A percentile compares a stretch with the other conserved stretches of the same genome.
Conservation (phyloP, 2,113 vertebrate species). For the Megaceryle torquata region DNA sequence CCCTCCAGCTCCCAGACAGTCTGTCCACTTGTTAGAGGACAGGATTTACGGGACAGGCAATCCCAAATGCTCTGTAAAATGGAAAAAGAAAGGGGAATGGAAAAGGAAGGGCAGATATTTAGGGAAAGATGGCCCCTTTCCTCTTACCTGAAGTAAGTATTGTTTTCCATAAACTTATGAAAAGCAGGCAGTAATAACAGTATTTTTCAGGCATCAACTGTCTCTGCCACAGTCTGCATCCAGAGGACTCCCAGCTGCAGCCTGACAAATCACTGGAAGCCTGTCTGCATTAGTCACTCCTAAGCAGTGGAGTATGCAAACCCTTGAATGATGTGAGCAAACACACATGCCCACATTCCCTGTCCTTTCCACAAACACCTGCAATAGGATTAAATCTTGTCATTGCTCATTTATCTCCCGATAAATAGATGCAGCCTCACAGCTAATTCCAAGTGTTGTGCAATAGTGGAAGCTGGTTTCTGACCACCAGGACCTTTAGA, state of each 20-base stretch:
- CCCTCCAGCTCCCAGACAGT: not conserved
- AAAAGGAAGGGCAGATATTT: not conserved
- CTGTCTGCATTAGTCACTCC: not conserved
- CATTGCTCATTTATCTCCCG: not conserved
- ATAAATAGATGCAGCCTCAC: not conserved
- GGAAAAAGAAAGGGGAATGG: not conserved
- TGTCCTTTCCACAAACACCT: rapidly evolving
- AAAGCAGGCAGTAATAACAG: not conserved
- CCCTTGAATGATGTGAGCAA: not conserved
- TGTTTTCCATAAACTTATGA: not conserved
- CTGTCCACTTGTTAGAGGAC: not conserved
- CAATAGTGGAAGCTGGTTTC: not conserved
- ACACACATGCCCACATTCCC: not conserved
- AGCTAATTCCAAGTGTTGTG: not conserved
- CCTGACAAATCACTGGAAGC: not conserved
- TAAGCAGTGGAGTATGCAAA: not conserved
- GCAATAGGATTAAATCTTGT: not conserved
- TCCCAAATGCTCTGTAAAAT: not conserved
- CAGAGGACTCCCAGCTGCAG: rapidly evolving
- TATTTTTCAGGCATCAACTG: not conserved
- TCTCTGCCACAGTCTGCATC: not conserved
- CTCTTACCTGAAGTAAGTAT: not conserved
- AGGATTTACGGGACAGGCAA: not conserved
- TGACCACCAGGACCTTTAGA: not conserved
- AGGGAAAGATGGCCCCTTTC: not conserved